Conservation (phyloP, 2,888 invertebrate species). For the Athalia cordata region DNA sequence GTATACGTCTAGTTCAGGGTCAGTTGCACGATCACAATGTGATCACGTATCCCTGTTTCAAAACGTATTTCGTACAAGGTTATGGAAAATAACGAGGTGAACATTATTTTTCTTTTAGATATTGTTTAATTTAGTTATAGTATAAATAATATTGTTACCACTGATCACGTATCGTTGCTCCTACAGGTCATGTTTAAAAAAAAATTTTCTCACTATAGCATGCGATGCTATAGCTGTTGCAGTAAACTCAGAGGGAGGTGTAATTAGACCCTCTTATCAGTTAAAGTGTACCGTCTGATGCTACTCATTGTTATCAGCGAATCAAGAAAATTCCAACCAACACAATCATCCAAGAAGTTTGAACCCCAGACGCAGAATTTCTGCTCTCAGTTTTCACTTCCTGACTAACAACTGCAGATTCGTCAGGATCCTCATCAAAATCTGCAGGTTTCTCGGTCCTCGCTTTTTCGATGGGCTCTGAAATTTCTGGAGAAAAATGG, state of each 20-base stretch:
- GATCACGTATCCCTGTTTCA: neutral
- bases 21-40: neutral
- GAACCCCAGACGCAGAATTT: conserved; percentile 8
- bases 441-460: neutral
- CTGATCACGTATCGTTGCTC: neutral
- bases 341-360: conserved; percentile 8
- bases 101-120: neutral
- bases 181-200: neutral
- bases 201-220: neutral
- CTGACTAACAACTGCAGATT: neutral
- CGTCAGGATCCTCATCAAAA: neutral
- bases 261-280: neutral
- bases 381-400: conserved; percentile 4
- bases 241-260: neutral
- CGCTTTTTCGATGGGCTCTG: too few species aligned
- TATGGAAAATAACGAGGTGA: neutral
- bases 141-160: neutral
- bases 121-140: conserved; percentile 7
- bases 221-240: neutral
- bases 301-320: neutral
- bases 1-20: too few species aligned
- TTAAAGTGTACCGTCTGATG: neutral
- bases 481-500: neutral
- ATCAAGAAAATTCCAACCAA: conserved; percentile 11
- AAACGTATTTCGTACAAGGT: neutral